Percentiles rank a stretch among this genome's conserved stretches.
These are phyloP conservation scores for Athene noctua DNA, from an alignment of 2,113 vertebrate genomes.

Conservation along the genomic window DNA sequence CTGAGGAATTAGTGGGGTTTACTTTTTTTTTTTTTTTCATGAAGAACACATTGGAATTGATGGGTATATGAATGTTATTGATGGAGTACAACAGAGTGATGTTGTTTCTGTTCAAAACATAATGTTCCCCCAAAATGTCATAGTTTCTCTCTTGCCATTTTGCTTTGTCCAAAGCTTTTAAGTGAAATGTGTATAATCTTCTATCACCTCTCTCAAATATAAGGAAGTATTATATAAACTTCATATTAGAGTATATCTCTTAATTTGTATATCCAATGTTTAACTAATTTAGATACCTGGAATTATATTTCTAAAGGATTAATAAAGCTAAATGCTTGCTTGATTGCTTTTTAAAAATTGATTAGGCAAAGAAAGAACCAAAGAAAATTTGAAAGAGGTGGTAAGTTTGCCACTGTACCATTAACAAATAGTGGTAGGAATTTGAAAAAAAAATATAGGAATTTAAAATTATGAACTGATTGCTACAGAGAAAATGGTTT, in stretches of 20 bases:
- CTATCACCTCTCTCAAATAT: neutral
- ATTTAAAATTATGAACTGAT: neutral
- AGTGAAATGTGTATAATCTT: neutral
- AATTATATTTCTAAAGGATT: neutral
- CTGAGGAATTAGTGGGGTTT: neutral
- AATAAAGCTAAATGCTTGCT: neutral
- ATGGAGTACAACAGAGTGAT: neutral
- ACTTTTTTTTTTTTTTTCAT: neutral
- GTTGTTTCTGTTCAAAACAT: neutral
- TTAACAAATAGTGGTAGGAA: neutral
- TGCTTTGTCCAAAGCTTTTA: neutral
- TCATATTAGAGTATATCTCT: neutral
- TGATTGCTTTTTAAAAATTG: neutral
- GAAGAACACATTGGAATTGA: neutral
- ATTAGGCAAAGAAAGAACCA: neutral
- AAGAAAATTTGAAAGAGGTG: neutral
- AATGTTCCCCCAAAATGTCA: neutral
- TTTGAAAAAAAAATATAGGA: neutral
- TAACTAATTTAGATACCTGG: neutral
- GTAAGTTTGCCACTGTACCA: neutral
- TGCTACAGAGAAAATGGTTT: neutral
- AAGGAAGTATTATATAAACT: neutral
- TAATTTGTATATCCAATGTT: neutral
- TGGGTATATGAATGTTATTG: neutral
- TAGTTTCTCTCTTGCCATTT: neutral